Conservation (phyloP, 2,888 invertebrate genomes). For the Orthosia gracilis region DNA sequence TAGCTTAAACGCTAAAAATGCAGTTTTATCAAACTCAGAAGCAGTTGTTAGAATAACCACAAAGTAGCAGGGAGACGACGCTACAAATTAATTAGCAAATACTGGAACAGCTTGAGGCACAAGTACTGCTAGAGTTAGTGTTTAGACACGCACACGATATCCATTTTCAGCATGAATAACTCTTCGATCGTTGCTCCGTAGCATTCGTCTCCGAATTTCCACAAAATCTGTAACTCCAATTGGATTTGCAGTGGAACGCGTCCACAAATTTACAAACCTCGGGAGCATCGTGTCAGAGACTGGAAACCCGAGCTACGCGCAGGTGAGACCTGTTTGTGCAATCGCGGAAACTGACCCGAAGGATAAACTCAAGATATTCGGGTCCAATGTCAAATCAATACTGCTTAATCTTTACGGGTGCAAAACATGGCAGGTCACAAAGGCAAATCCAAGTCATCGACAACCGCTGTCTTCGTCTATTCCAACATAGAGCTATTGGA, state of each 20-base stretch:
- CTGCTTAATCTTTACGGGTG: no score
- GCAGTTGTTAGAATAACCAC: background rate
- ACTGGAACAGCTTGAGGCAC: slow-evolving; percentile 12
- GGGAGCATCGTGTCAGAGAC: no score
- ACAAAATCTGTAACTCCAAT: background rate
- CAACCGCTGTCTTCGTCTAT: no score
- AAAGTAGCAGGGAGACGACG: slow-evolving; percentile 5
- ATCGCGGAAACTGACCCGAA: no score
- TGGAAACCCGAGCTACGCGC: no score
- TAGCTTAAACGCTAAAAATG: background rate
- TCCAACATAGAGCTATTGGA: no score
- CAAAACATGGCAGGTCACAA: no score
- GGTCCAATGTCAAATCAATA: no score
- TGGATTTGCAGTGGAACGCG: background rate
- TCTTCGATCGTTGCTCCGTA: background rate
- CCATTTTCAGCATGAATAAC: slow-evolving; percentile 7
- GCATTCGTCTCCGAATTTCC: slow-evolving; percentile 4
- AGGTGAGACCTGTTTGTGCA: no score
- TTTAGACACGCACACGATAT: slow-evolving; percentile 11
- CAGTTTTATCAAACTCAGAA: background rate
- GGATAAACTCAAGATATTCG: no score
- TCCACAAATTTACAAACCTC: no score
- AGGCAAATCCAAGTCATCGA: no score
- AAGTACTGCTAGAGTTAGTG: slow-evolving; percentile 1
- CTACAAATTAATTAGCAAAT: slow-evolving; percentile 15